Conservation (phyloP, 1,140 invertebrate genomes). For the Drosophila aff. region DNA sequence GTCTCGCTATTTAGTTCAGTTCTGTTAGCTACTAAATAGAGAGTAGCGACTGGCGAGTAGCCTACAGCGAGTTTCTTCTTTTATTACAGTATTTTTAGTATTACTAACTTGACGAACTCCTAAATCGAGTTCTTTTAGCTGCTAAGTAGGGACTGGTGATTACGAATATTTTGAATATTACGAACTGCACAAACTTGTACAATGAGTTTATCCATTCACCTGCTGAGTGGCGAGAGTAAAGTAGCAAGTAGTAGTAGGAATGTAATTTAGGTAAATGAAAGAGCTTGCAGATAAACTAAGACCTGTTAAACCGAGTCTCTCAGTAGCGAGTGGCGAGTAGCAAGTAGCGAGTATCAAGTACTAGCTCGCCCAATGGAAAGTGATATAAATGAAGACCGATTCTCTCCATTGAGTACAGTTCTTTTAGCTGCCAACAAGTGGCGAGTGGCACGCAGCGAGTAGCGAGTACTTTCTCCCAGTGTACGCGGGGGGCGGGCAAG, state of each 20-base stretch:
- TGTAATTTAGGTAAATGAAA: background rate
- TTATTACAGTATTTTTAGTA: no score
- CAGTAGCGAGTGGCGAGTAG: background rate
- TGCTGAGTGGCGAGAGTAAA: no score
- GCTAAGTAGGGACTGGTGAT: background rate
- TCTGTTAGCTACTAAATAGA: background rate
- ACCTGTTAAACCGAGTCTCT: background rate
- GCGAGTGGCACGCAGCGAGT: background rate
- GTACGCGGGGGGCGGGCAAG: background rate
- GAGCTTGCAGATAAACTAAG: background rate
- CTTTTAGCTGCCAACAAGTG: background rate
- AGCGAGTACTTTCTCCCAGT: background rate
- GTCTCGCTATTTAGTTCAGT: background rate
- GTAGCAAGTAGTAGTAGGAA: no score
- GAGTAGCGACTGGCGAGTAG: background rate
- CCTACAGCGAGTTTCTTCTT: no score
- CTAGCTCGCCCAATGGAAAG: background rate
- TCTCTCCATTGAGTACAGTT: background rate
- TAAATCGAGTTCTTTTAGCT: no score
- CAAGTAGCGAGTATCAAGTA: background rate
- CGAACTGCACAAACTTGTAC: no score
- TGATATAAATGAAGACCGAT: no score
- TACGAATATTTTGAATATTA: no score
- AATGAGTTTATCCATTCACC: no score
- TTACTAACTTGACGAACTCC: no score